Conservation (phyloP, 2,888 invertebrate genomes). For the Dasypogon diadema region DNA sequence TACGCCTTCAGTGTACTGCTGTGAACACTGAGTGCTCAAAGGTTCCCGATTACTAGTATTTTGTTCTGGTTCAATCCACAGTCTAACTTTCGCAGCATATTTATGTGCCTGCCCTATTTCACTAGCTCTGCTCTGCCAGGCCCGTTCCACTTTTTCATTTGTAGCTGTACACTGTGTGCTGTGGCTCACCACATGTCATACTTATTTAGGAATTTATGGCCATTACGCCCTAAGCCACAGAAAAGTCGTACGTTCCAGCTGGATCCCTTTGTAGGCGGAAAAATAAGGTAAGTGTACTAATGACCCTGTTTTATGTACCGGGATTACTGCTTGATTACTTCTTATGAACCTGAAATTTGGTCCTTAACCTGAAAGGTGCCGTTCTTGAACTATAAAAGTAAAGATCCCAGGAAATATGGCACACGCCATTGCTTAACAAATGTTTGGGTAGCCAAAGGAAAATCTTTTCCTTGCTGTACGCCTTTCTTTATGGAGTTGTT, state of each 20-base stretch:
- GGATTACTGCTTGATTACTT: slow-evolving; percentile 54
- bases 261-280: slow-evolving; percentile 7
- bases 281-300: slow-evolving; percentile 51
- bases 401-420: slow-evolving; percentile 16
- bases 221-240: slow-evolving; percentile 32
- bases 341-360: slow-evolving; percentile 41
- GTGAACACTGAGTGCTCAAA: slow-evolving; percentile 7
- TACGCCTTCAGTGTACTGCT: slow-evolving; percentile 5
- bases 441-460: neutral
- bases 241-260: slow-evolving; percentile 17
- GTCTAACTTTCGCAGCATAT: slow-evolving; percentile 18
- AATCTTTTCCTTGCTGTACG: neutral
- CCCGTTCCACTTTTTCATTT: slow-evolving; percentile 31
- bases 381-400: slow-evolving; percentile 25
- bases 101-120: slow-evolving; percentile 24
- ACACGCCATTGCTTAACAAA: slow-evolving; percentile 8
- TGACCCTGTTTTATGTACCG: slow-evolving; percentile 53
- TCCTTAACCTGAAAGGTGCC: slow-evolving; percentile 40
- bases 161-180: slow-evolving; percentile 40
- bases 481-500: slow-evolving; percentile 4
- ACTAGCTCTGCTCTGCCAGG: slow-evolving; percentile 11
- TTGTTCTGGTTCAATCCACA: neutral
- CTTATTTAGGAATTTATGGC: slow-evolving; percentile 50
- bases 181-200: slow-evolving; percentile 51
- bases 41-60: neutral